Percentiles rank a stretch among this genome's conserved stretches.
Conservation (phyloP, 2,888 invertebrate species). For the Lacanobia wlatinum region DNA sequence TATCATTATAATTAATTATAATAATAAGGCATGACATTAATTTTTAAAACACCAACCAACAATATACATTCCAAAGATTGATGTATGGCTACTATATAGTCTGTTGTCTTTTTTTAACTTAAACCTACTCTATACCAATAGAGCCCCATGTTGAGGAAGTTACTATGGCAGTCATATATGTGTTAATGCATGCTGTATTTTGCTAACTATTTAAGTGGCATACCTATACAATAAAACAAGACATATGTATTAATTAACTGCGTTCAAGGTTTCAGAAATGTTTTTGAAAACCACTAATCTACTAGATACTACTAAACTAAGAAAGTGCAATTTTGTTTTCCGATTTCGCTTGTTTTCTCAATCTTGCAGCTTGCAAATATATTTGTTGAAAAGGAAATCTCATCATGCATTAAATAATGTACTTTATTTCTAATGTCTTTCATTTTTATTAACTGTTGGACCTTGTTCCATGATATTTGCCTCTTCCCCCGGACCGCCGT, state of each 20-base stretch:
- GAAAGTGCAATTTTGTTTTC: conserved; percentile 12
- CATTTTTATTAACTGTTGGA: background rate
- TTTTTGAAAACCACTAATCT: conserved; percentile 13
- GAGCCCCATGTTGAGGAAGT: background rate
- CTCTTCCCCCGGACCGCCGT: too few species aligned
- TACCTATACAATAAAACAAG: background rate
- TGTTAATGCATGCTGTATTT: conserved; percentile 11
- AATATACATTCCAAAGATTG: conserved; percentile 60
- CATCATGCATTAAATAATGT: conserved; percentile 45
- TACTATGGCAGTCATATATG: conserved; percentile 15
- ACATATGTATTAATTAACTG: conserved; percentile 11
- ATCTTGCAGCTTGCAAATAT: conserved; percentile 13
- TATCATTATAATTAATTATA: background rate
- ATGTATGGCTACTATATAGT: conserved; percentile 40
- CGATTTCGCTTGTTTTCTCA: conserved; percentile 13
- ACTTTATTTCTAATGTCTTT: conserved; percentile 24
- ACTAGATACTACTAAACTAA: conserved; percentile 7
- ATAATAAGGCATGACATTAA: conserved; percentile 13
- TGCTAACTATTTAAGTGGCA: background rate
- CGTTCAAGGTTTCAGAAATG: conserved; percentile 14
- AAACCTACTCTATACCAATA: conserved; percentile 23
- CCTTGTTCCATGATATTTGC: background rate
- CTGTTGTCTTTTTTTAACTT: conserved; percentile 21
- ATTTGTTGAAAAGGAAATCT: conserved; percentile 27
- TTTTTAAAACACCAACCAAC: conserved; percentile 27